Evolutionary conservation across 2,113 vertebrate genomes (phyloP).

Genomic region (Ammodytes marinus): DNA sequence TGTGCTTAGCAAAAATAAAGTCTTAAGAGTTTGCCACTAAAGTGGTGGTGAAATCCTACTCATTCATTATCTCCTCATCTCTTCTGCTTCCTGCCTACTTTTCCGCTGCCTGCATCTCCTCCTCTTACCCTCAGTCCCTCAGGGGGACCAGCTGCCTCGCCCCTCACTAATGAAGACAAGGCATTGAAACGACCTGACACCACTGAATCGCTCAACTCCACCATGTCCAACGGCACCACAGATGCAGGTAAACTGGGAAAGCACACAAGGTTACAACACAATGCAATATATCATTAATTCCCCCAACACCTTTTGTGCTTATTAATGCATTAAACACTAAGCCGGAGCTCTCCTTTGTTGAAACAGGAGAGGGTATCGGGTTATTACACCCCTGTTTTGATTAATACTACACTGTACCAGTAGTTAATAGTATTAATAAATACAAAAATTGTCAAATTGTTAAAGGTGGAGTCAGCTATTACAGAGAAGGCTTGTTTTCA

Average conservation of each 20-base stretch:
- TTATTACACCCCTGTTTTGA: background rate
- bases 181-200: slow-evolving; percentile 94
- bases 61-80: slow-evolving; percentile 17
- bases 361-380: background rate
- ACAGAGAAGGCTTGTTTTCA: no score
- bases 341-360: background rate
- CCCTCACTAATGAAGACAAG: slow-evolving; percentile 88
- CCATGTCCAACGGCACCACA: slow-evolving; percentile 97
- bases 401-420: background rate
- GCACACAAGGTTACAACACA: background rate
- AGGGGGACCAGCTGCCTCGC: slow-evolving; percentile 85
- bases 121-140: slow-evolving; percentile 84
- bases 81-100: slow-evolving; percentile 27
- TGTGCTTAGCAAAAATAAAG: background rate
- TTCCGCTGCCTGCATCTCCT: background rate
- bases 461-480: background rate
- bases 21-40: background rate
- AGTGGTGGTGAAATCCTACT: background rate
- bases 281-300: background rate
- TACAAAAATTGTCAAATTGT: background rate
- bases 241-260: slow-evolving; percentile 88
- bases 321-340: background rate
- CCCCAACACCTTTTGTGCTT: background rate
- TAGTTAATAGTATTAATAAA: background rate
- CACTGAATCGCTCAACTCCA: slow-evolving; percentile 95